Percentiles rank a stretch among this genome's conserved stretches.
Evolutionary conservation across 2,797 vertebrate genomes (phyloP).

Genomic region (Molossus molossus): DNA sequence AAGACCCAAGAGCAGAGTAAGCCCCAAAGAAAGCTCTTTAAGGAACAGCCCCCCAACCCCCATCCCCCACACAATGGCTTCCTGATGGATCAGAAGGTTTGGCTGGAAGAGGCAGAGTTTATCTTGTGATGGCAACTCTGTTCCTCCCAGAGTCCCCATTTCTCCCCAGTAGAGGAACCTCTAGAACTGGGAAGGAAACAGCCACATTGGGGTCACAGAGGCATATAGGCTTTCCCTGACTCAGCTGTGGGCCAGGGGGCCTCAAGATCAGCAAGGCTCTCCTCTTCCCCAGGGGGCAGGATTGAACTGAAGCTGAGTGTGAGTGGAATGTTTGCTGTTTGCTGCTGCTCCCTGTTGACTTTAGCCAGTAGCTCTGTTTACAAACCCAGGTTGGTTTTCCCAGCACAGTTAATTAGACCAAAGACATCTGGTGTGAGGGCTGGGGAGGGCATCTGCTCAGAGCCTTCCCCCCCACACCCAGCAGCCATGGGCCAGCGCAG

Average conservation of each 20-base stretch:
- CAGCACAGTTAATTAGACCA: constrained; percentile 82
- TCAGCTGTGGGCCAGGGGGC: constrained; percentile 29
- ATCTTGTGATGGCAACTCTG: neutral
- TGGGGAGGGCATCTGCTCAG: constrained; percentile 80
- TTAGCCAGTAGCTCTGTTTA: constrained; percentile 84
- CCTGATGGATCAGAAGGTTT: constrained; percentile 73
- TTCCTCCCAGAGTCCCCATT: constrained; percentile 25
- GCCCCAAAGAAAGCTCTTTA: constrained; percentile 60
- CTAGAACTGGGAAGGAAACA: constrained; percentile 33
- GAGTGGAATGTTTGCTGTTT: constrained; percentile 77
- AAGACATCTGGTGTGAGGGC: constrained; percentile 87
- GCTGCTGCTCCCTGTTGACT: constrained; percentile 82
- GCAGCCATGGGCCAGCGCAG: constrained; percentile 49
- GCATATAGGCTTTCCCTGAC: constrained; percentile 6
- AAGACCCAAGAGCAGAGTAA: neutral
- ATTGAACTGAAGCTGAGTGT: constrained; percentile 69
- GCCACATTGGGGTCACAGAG: constrained; percentile 25
- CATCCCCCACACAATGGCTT: constrained; percentile 37
- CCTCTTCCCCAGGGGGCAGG: constrained; percentile 19
- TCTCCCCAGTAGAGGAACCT: neutral
- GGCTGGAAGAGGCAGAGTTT: neutral
- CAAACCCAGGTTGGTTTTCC: constrained; percentile 74
- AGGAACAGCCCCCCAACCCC: neutral
- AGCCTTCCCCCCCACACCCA: constrained; percentile 7
- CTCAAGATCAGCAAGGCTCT: constrained; percentile 32